Evolutionary conservation across 2,888 invertebrate genomes (phyloP), one percentile per base, ranked within the genome.

Genomic region (Acheta domesticus): DNA sequence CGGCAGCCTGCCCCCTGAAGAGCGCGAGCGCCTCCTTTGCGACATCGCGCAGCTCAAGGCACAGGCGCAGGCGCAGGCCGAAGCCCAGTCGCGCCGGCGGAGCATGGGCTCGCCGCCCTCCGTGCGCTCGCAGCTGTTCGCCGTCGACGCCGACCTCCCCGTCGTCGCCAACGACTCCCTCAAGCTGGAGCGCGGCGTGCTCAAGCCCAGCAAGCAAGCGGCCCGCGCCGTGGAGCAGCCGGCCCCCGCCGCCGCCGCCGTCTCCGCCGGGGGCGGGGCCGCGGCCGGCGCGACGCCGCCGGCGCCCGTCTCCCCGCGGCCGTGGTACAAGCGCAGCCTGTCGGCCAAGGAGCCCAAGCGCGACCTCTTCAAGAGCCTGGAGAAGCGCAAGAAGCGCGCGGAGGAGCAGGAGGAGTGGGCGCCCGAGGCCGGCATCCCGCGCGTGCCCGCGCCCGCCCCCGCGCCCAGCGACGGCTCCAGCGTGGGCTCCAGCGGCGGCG

Each of bases 271-370:
- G 14, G 23, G 36, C 11, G 12, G 77, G n/a, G 49, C 76, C 8
- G 14, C 48, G 23, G 79, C 80, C 76, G 79, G 20, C 11, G 80
- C 78, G 79, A 81, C 79, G 23, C 81, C 85, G 19, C 85, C 79
- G 48, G 81, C 85, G n/a, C 85, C 87, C 23, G 84, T 87, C 12
- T 89, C 90, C 81, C 91, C 91, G 1, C 87, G 90, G 84, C 92
- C 92, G 19, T 92, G 92, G 92, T 92, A 92, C 84, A 92, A 92
- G 85, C 87, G 92, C 79, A 87, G 88, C 83, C 83, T 86, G 81
- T 81, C 83, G 49, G 82, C 82, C 14, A 19, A 14, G 16, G n/a
- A 62, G n/a, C 83, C 84, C 50, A 84, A 84, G 19, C 82, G 77
- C 82, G 81, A 80, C 74, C 80, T 82, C 36, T 82, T 82, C 80